Conservation (phyloP, 2,797 vertebrate genomes). For the Propithecus perrieri region DNA sequence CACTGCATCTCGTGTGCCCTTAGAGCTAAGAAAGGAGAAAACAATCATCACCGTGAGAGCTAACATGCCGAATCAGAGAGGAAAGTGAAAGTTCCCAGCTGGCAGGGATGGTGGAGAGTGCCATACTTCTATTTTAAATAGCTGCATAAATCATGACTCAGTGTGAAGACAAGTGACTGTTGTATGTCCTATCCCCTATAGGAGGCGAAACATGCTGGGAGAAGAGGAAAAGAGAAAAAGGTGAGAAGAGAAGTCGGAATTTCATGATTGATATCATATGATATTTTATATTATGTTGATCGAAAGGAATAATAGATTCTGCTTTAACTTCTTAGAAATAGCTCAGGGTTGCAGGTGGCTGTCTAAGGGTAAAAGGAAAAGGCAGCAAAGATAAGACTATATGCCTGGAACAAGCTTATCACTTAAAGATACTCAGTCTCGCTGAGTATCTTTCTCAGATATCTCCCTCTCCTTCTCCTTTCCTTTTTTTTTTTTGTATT, state of each 20-base stretch:
- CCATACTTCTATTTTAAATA: slow-evolving; percentile 37
- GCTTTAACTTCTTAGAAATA: background rate
- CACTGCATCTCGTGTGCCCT: background rate
- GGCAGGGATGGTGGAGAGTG: background rate
- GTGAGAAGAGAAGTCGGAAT: background rate
- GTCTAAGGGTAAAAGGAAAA: background rate
- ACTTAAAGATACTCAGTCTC: background rate
- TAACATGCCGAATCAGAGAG: background rate
- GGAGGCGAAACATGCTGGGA: background rate
- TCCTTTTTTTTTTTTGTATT: background rate
- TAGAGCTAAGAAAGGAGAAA: background rate
- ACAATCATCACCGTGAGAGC: background rate
- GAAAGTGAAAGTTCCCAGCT: background rate
- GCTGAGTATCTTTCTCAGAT: background rate
- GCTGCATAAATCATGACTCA: background rate
- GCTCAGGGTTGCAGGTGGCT: background rate
- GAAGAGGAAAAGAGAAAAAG: background rate
- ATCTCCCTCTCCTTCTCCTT: rapidly evolving
- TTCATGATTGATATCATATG: background rate
- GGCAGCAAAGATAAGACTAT: background rate
- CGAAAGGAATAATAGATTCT: background rate
- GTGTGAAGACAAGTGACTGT: background rate
- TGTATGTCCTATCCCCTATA: background rate
- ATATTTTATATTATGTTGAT: background rate
- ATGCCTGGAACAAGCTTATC: background rate